These are phyloP conservation scores for Ctenicera cuprea DNA, from an alignment of 2,888 invertebrate species.

Conservation along the genomic window DNA sequence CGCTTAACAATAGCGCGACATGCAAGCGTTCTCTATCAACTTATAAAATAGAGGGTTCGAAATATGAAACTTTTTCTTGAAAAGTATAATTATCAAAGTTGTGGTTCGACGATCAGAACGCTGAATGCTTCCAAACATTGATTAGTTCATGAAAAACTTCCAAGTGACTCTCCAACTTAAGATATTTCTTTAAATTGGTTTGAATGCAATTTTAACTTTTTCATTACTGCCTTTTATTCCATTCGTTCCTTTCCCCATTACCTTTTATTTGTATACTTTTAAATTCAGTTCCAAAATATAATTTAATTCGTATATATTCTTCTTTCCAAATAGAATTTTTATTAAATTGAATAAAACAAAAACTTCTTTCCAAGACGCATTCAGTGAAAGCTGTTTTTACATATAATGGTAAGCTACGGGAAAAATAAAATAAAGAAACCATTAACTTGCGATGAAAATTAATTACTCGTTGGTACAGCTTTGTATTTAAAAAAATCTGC, in stretches of 20 bases:
- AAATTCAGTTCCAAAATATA: constrained; percentile 31
- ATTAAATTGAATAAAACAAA: constrained; percentile 27
- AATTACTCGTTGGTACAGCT: too few relatives aligned
- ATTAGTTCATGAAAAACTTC: constrained; percentile 67
- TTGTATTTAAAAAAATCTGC: too few relatives aligned
- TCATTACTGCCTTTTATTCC: constrained; percentile 61
- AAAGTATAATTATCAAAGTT: constrained; percentile 67
- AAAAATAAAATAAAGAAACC: too few relatives aligned
- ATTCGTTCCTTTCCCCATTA: constrained; percentile 52
- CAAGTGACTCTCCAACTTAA: constrained; percentile 65
- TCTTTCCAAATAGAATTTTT: background rate
- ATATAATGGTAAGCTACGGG: constrained; percentile 23
- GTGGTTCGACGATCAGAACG: constrained; percentile 63
- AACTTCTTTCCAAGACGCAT: background rate
- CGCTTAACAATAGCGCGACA: constrained; percentile 24
- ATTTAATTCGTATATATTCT: constrained; percentile 28
- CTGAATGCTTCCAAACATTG: constrained; percentile 66
- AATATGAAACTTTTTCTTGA: constrained; percentile 43
- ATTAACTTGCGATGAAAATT: too few relatives aligned
- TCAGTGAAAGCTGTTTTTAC: constrained; percentile 23
- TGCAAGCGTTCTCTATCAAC: constrained; percentile 3
- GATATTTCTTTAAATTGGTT: constrained; percentile 65
- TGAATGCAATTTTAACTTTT: constrained; percentile 66
- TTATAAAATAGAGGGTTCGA: constrained; percentile 5
- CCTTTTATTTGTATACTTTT: constrained; percentile 48